Base-by-base conservation (phyloP, 2,888 invertebrate species). In the Tillus elongatus region DNA sequence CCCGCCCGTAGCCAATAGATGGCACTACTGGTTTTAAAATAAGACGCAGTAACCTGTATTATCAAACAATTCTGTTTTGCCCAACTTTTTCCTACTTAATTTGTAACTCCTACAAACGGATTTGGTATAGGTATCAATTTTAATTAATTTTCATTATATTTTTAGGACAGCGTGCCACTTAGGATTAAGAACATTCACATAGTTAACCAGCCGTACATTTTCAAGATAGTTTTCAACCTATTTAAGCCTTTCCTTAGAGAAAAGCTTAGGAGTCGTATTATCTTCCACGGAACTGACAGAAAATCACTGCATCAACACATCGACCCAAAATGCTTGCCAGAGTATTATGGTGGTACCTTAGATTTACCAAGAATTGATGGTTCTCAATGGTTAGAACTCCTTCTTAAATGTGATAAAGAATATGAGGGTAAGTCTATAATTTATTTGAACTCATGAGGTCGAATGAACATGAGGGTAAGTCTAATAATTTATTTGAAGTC, bases 201-300 rank as follows among this genome's bases (percentile, higher is more conserved):
- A 35, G 72, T 92, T 28, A 90, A 92, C 65, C 91, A 92, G 63
- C 90, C 92, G 0, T 82, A 80, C 59, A 74, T 91, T 45, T 92
- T 93, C 69, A 89, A 90, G 60, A 78, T 89, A 68, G 82, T 92
- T 19, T 91, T 90, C 64, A 78, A 83, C 15, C 69, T 93, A 14
- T 85, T 92, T 68, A 89, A 89, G 62, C 92, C 90, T 2, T 89
- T 93, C 70, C 70, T 93, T 36, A 77, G 81, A 43, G 87, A 90
- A 55, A 92, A 93, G 63, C 69, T 91, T 24, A 79, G 82, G 41
- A 77, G 72, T 30, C 75, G 92, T 52, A 84, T 88, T 47, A 72
- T 80, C 38, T 88, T 88, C 69, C 82, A 88, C 60, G 85, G 86
- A 27, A 78, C 72, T 3, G 83, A 88, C 57, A 73, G 79, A 29